Conservation (phyloP, 2,888 invertebrate species). For the Neoascia interrupta region DNA sequence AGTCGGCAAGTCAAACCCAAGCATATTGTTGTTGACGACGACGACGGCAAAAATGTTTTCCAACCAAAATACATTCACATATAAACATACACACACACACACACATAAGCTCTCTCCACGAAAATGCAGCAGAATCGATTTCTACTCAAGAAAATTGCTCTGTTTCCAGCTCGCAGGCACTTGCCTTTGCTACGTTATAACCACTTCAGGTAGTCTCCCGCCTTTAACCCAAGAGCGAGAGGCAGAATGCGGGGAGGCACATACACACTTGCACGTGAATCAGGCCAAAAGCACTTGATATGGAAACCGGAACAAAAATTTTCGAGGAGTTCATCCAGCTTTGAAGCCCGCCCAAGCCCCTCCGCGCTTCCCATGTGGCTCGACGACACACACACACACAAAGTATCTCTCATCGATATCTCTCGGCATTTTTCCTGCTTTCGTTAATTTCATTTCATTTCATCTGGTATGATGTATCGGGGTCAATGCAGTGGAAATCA, state of each 20-base stretch:
- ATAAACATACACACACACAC: no score
- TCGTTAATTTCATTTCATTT: slow-evolving; percentile 58
- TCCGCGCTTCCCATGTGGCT: no score
- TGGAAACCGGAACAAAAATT: slow-evolving; percentile 61
- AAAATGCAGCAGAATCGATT: slow-evolving; percentile 65
- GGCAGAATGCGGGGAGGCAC: no score
- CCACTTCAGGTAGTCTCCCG: slow-evolving; percentile 28
- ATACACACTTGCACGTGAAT: slow-evolving; percentile 10
- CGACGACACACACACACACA: no score
- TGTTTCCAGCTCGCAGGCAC: slow-evolving; percentile 33
- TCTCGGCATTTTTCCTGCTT: slow-evolving; percentile 2
- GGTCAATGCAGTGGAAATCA: slow-evolving; percentile 61
- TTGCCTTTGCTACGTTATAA: background rate
- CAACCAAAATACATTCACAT: slow-evolving; percentile 19
- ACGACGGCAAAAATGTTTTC: no score
- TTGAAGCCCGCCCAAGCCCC: background rate
- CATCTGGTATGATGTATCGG: slow-evolving; percentile 55
- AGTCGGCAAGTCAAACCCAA: no score
- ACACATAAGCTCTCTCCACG: slow-evolving; percentile 23
- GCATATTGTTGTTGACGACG: slow-evolving; percentile 61
- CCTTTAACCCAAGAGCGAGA: no score
- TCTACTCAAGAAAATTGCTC: slow-evolving; percentile 63
- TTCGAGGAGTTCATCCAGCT: slow-evolving; percentile 40
- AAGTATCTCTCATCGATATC: background rate
- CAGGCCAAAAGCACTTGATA: slow-evolving; percentile 23